Conservation (phyloP, 1,140 invertebrate species). For the Kradibia gibbosae region DNA sequence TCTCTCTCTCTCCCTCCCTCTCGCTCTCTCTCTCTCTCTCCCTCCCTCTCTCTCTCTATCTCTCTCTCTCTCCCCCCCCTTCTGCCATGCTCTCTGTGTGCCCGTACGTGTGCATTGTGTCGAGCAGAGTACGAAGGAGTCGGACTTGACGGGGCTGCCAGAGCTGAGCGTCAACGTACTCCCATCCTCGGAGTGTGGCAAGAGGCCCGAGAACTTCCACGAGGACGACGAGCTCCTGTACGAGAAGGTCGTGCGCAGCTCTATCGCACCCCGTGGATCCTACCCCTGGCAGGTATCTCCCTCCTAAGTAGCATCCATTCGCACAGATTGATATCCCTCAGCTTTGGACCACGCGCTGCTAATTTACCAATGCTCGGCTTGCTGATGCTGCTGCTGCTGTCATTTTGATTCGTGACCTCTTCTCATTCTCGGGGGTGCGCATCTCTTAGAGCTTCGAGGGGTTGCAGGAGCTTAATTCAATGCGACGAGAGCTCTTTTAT, state of each 20-base stretch:
- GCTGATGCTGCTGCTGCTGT: not conserved
- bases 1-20: too few relatives aligned
- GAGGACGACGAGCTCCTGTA: conserved; percentile 69
- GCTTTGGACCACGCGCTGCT: not conserved
- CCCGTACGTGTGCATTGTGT: not conserved
- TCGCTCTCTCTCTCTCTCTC: not conserved
- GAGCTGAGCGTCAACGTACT: conserved; percentile 63
- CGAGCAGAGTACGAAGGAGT: conserved; percentile 15
- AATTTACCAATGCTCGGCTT: too few relatives aligned
- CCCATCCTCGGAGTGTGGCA: conserved; percentile 71
- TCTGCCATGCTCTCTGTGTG: not conserved
- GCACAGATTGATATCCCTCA: not conserved
- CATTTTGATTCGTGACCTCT: not conserved
- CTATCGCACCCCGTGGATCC: conserved; percentile 75
- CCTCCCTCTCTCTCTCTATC: not conserved
- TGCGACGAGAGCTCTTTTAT: too few relatives aligned
- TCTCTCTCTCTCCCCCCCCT: too few relatives aligned
- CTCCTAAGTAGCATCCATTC: not conserved
- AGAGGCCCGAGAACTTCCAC: conserved; percentile 69
- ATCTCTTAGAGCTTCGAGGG: too few relatives aligned
- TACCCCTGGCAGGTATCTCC: conserved; percentile 84
- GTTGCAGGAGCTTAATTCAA: too few relatives aligned
- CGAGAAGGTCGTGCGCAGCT: conserved; percentile 74
- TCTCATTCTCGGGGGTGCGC: too few relatives aligned
- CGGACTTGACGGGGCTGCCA: conserved; percentile 51